Evolutionary conservation across 2,797 vertebrate genomes (phyloP).

Genomic region (Leptodactylus fallax): DNA sequence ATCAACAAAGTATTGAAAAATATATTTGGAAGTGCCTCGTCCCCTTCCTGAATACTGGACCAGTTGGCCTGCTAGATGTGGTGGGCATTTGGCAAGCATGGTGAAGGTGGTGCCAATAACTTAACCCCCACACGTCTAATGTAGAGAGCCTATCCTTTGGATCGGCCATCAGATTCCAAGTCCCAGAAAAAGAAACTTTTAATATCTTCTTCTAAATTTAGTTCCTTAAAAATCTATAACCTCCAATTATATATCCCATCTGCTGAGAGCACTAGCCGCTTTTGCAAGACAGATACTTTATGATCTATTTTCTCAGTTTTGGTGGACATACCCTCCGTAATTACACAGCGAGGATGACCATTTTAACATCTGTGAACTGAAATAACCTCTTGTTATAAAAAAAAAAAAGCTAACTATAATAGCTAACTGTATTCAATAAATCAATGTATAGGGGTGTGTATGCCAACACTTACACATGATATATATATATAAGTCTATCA

Average conservation of each 20-base stretch:
- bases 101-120: too few species aligned
- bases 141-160: too few species aligned
- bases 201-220: background rate
- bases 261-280: background rate
- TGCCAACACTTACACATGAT: too few species aligned
- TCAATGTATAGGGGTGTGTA: background rate
- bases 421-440: background rate
- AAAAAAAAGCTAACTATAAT: background rate
- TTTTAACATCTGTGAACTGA: constrained; percentile 16
- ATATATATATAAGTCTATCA: too few species aligned
- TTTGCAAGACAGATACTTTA: constrained; percentile 2
- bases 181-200: background rate
- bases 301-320: constrained; percentile 26
- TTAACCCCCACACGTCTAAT: too few species aligned
- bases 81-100: too few species aligned
- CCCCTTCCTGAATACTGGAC: too few species aligned
- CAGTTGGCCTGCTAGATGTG: too few species aligned
- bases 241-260: constrained; percentile 4
- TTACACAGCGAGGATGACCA: background rate
- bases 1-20: too few species aligned
- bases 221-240: background rate
- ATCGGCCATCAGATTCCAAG: background rate
- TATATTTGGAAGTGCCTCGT: too few species aligned
- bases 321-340: constrained; percentile 28
- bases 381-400: constrained; percentile 6